phyloP scores from a whole-genome alignment of 2,888 invertebrate species.

The Apamea sordens region DNA sequence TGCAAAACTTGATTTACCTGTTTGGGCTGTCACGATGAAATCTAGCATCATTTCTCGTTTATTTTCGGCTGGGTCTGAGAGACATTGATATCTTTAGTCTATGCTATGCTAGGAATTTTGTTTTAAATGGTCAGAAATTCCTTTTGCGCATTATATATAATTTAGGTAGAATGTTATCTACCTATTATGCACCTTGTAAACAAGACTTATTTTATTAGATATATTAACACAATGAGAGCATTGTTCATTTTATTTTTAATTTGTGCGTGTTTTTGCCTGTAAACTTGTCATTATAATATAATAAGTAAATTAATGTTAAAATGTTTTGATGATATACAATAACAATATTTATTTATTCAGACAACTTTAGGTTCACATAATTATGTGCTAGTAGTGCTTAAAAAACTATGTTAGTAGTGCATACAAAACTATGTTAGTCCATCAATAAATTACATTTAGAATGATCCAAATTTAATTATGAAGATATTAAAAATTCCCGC shows the following conservation, averaged over 20 bases:
- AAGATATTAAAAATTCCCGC: background rate
- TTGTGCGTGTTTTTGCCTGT: conserved; percentile 16
- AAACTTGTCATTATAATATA: conserved; percentile 2
- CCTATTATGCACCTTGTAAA: background rate
- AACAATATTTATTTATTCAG: background rate
- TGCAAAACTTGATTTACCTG: conserved; percentile 82
- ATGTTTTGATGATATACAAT: background rate
- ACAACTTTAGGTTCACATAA: background rate
- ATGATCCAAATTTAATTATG: background rate
- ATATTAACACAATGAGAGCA: conserved; percentile 14
- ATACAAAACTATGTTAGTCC: background rate
- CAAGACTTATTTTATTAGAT: background rate
- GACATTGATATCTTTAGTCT: conserved; percentile 34
- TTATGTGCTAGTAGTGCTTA: no score
- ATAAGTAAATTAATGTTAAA: background rate
- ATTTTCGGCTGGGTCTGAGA: conserved; percentile 57
- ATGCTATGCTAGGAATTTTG: conserved; percentile 27
- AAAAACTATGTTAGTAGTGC: background rate
- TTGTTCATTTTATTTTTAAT: conserved; percentile 19
- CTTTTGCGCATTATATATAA: background rate
- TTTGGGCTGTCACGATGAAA: conserved; percentile 73
- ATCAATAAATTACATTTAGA: background rate
- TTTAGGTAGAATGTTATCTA: background rate
- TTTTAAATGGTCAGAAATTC: conserved; percentile 16
- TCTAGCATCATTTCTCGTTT: conserved; percentile 67